A percentile compares a stretch with the other conserved stretches of the same genome.
Evolutionary conservation across 1,140 invertebrate genomes (phyloP).

Genomic region (Dolichoris vasculosae): DNA sequence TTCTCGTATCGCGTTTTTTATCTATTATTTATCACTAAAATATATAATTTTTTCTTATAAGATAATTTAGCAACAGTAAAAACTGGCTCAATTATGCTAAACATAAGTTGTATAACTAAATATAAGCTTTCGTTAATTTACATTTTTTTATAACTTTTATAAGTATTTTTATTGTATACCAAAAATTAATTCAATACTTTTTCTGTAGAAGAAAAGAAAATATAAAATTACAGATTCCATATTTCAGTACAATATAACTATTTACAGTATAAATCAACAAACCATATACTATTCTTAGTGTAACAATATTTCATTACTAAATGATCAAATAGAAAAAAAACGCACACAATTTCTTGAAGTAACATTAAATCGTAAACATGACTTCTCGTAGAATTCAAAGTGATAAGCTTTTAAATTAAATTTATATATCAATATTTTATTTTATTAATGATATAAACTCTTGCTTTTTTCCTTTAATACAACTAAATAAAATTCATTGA

Average conservation of each 20-base stretch:
- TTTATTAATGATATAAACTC: background rate
- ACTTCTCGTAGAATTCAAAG: background rate
- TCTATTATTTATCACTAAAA: conserved; percentile 17
- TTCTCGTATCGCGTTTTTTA: background rate
- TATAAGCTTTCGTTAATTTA: no score
- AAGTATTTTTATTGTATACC: background rate
- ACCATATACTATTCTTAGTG: background rate
- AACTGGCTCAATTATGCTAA: conserved; percentile 6
- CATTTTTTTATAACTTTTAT: no score
- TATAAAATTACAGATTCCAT: conserved; percentile 18
- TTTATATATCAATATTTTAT: background rate
- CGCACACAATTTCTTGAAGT: conserved; percentile 22
- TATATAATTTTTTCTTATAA: conserved; percentile 19
- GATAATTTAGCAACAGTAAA: background rate
- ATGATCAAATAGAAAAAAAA: background rate
- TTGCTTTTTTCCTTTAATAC: background rate
- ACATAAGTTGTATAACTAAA: no score
- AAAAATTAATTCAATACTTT: background rate
- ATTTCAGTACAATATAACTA: background rate
- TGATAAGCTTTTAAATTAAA: background rate
- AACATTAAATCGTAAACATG: background rate
- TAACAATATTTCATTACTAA: background rate
- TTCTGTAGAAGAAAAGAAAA: conserved; percentile 8
- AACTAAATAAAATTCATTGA: background rate
- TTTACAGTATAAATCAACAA: background rate